Conservation (phyloP, 2,888 invertebrate species). For the Thecocarcelia acutangulata region DNA sequence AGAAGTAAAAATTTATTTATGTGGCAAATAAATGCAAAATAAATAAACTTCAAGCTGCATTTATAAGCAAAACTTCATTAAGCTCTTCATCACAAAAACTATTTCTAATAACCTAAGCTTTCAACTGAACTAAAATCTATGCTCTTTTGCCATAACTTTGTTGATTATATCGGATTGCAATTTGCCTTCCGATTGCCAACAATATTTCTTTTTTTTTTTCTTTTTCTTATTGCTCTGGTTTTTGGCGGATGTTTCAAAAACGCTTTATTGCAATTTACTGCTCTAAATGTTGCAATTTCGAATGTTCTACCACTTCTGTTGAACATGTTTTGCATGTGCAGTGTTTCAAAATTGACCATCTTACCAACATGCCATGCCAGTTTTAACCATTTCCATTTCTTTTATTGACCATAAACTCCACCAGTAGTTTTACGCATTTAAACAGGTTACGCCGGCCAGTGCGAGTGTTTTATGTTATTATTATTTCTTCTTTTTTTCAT, state of each 20-base stretch:
- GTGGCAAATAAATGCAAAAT: too few relatives aligned
- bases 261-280: conserved; percentile 64
- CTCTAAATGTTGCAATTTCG: conserved; percentile 65
- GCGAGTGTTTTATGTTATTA: conserved; percentile 7
- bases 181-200: conserved; percentile 59
- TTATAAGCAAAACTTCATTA: too few relatives aligned
- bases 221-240: conserved; percentile 52
- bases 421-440: conserved; percentile 59
- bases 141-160: conserved; percentile 1
- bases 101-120: not conserved
- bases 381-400: conserved; percentile 42
- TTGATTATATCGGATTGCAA: conserved; percentile 53
- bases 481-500: not conserved
- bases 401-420: conserved; percentile 51
- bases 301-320: conserved; percentile 67
- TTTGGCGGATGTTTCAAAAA: conserved; percentile 67
- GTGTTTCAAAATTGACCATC: conserved; percentile 32
- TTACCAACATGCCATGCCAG: conserved; percentile 20
- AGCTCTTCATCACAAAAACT: not conserved
- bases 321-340: conserved; percentile 67
- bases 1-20: too few relatives aligned
- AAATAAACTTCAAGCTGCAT: too few relatives aligned
- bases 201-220: not conserved
- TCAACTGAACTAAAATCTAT: not conserved
- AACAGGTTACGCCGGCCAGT: conserved; percentile 57